Conservation (phyloP, 2,888 invertebrate species). For the Eupithecia subumbrata region DNA sequence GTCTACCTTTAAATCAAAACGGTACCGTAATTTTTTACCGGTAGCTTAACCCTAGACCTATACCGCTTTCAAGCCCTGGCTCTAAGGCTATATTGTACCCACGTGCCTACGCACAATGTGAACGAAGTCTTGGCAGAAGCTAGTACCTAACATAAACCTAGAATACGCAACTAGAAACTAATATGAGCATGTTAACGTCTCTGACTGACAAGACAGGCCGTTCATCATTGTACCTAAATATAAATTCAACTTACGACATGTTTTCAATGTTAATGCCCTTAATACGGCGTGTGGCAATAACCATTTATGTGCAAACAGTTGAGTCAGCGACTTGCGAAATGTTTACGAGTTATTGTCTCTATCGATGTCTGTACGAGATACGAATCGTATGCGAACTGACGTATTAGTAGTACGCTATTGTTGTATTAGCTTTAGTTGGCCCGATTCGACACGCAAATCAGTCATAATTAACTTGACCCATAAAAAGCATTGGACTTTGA, state of each 20-base stretch:
- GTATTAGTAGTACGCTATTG: background rate
- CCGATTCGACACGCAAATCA: background rate
- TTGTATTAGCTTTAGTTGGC: background rate
- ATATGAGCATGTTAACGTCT: background rate
- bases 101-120: background rate
- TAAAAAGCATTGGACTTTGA: constrained; percentile 12
- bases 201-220: constrained; percentile 9
- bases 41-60: too few relatives aligned
- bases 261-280: constrained; percentile 43
- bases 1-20: too few relatives aligned
- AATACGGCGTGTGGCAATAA: constrained; percentile 39
- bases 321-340: constrained; percentile 47
- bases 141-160: background rate
- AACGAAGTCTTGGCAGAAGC: background rate
- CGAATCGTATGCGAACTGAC: constrained; percentile 8
- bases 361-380: constrained; percentile 19
- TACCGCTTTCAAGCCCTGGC: too few relatives aligned
- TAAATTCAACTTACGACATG: constrained; percentile 32
- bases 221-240: constrained; percentile 23
- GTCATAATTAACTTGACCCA: background rate
- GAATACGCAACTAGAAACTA: background rate
- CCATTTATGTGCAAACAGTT: constrained; percentile 40
- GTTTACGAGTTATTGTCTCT: constrained; percentile 39
- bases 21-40: too few relatives aligned
- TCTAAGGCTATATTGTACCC: background rate